Percentiles rank a stretch among this genome's conserved stretches.
Conservation (phyloP, 2,888 invertebrate species). For the Heliconius cydno region DNA sequence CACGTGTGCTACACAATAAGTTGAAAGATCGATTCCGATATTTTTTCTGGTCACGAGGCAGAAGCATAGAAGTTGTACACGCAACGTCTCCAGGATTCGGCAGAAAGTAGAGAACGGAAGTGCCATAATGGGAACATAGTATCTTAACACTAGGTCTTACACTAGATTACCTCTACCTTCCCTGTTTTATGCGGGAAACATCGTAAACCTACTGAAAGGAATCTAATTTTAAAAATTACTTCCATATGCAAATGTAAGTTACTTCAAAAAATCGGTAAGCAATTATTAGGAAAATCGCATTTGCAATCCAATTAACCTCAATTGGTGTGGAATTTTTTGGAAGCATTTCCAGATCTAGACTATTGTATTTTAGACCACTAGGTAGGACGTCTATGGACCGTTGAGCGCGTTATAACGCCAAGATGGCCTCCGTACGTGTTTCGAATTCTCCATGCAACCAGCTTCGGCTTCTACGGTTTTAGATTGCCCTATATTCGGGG, state of each 20-base stretch:
- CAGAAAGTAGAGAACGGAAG: neutral
- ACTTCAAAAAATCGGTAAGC: conserved; percentile 31
- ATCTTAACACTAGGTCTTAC: too few relatives aligned
- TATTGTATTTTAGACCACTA: conserved; percentile 46
- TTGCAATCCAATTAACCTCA: conserved; percentile 35
- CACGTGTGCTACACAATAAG: too few relatives aligned
- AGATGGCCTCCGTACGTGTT: conserved; percentile 65
- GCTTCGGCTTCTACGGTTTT: conserved; percentile 54
- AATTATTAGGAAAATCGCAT: conserved; percentile 35
- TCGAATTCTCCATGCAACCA: conserved; percentile 52
- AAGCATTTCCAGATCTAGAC: conserved; percentile 38
- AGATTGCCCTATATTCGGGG: conserved; percentile 57
- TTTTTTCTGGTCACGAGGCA: neutral
- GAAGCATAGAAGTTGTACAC: neutral
- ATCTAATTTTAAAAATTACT: conserved; percentile 18
- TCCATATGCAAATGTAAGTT: conserved; percentile 4
- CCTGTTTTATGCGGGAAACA: too few relatives aligned
- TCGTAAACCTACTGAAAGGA: neutral
- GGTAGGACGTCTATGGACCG: conserved; percentile 51
- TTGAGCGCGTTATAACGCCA: conserved; percentile 58
- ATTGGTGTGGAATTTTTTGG: conserved; percentile 35
- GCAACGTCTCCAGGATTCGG: neutral
- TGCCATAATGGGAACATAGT: too few relatives aligned
- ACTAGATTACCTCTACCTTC: too few relatives aligned
- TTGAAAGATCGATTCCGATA: too few relatives aligned